Evolutionary conservation across 2,888 invertebrate species (phyloP).

Genomic region (Allolobophora icterica): DNA sequence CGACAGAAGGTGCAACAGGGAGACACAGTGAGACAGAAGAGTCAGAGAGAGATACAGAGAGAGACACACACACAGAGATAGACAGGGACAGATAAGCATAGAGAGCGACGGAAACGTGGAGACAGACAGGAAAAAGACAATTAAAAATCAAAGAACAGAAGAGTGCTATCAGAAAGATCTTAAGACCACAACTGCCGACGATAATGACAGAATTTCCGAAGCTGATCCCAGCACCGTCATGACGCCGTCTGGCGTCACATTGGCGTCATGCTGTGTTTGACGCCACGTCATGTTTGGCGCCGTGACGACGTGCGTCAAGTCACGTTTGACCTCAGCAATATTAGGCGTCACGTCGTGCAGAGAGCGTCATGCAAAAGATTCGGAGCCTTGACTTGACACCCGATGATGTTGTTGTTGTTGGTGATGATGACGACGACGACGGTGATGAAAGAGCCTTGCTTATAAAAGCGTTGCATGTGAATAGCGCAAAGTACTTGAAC

Average conservation of each 20-base stretch:
- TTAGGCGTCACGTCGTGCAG: neutral
- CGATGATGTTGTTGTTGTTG: neutral
- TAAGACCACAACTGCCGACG: neutral
- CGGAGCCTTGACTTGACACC: neutral
- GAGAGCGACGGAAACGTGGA: neutral
- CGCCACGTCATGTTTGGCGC: neutral
- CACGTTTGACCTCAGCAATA: neutral
- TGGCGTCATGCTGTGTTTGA: neutral
- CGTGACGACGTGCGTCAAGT: neutral
- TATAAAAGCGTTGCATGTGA: neutral
- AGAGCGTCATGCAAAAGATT: neutral
- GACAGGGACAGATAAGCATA: neutral
- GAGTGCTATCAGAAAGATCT: neutral
- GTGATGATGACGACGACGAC: neutral
- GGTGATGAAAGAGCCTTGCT: neutral
- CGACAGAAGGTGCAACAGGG: too few species aligned
- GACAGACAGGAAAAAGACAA: neutral
- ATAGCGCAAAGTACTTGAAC: conserved; percentile 5
- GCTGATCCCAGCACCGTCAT: neutral
- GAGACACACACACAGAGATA: neutral
- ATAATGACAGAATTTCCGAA: neutral
- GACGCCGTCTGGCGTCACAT: neutral
- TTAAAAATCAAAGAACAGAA: neutral
- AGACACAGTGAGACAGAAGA: too few species aligned
- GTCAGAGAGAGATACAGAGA: too few species aligned